Conservation (phyloP, 2,888 invertebrate species). For the Hyalella azteca region DNA sequence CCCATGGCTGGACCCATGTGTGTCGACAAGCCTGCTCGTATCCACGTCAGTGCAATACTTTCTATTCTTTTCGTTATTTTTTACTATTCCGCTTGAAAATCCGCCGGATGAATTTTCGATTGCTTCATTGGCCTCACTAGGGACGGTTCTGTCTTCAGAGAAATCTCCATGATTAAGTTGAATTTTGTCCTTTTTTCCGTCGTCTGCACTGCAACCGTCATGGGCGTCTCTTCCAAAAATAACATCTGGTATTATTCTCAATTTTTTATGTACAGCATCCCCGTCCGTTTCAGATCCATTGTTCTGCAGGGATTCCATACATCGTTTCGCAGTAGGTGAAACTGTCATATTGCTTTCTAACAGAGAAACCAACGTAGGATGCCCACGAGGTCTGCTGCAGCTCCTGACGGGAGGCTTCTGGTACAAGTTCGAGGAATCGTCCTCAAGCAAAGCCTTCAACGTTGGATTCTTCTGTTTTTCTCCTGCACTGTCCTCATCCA, state of each 20-base stretch:
- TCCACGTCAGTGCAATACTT: not conserved
- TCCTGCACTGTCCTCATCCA: not conserved
- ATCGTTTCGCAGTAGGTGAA: not conserved
- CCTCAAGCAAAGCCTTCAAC: not conserved
- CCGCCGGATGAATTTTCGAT: not conserved
- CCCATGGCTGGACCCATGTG: not conserved
- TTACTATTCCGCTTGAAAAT: not conserved
- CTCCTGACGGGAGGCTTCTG: not conserved
- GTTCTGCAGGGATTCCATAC: not conserved
- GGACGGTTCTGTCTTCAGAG: not conserved
- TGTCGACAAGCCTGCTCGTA: not conserved
- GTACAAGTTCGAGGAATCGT: slow-evolving; percentile 4
- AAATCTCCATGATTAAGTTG: too few relatives aligned
- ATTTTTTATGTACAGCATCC: too few relatives aligned
- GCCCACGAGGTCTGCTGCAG: not conserved
- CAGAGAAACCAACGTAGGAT: slow-evolving; percentile 6
- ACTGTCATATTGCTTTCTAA: not conserved
- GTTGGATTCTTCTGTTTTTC: not conserved
- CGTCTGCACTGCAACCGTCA: too few relatives aligned
- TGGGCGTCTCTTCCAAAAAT: too few relatives aligned
- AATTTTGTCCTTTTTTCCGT: too few relatives aligned
- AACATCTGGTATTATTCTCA: too few relatives aligned
- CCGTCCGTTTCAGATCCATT: too few relatives aligned
- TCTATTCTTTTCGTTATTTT: too few relatives aligned
- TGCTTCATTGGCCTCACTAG: too few relatives aligned